Conservation (phyloP, 1,140 invertebrate species). For the Caenorhabditis latens region DNA sequence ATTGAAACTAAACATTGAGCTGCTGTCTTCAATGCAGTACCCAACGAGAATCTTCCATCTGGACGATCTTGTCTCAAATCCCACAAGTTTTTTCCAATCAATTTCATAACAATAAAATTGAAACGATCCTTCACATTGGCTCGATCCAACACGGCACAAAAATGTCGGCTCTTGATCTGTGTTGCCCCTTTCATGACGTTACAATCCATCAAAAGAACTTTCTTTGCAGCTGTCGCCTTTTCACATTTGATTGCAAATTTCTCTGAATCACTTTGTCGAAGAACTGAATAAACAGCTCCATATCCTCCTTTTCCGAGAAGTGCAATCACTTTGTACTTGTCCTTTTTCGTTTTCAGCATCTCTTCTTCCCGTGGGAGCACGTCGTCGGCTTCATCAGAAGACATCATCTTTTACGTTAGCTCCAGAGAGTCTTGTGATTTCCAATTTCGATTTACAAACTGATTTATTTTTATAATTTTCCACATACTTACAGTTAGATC, state of each 20-base stretch:
- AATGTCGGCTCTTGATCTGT: slow-evolving; percentile 54
- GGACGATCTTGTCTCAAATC: slow-evolving; percentile 55
- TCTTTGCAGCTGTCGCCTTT: slow-evolving; percentile 14
- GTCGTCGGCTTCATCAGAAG: slow-evolving; percentile 16
- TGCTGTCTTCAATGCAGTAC: slow-evolving; percentile 47
- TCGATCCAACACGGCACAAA: slow-evolving; percentile 49
- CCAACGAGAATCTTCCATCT: slow-evolving; percentile 38
- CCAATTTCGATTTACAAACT: not conserved
- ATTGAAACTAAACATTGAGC: slow-evolving; percentile 47
- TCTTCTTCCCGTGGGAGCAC: slow-evolving; percentile 7
- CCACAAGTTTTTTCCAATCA: slow-evolving; percentile 62
- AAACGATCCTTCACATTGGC: slow-evolving; percentile 50
- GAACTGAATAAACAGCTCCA: slow-evolving; percentile 61
- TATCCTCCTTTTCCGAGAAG: slow-evolving; percentile 59
- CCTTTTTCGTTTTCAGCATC: slow-evolving; percentile 17
- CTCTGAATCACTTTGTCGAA: slow-evolving; percentile 23
- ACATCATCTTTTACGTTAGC: slow-evolving; percentile 16
- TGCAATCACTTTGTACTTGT: slow-evolving; percentile 20
- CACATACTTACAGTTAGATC: no score
- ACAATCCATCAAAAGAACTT: slow-evolving; percentile 55
- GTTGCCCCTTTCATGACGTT: slow-evolving; percentile 40
- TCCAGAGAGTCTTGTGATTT: not conserved
- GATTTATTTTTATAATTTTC: not conserved
- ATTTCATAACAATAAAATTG: slow-evolving; percentile 59
- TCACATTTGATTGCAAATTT: slow-evolving; percentile 61